Evolutionary conservation across 2,888 invertebrate genomes (phyloP).

Genomic region (Congeria kusceri): DNA sequence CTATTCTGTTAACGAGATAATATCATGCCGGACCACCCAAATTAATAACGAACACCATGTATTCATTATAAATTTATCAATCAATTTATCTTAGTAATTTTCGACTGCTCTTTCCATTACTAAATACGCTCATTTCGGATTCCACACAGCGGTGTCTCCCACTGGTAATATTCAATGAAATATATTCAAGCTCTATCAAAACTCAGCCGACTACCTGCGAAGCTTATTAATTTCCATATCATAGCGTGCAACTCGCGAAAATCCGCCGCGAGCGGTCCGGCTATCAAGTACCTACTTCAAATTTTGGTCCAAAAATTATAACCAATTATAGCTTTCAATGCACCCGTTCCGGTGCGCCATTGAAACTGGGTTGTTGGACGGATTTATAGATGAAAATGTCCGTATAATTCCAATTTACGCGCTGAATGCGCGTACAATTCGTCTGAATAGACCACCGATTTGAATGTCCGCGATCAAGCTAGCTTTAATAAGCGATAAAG

Average conservation of each 20-base stretch:
- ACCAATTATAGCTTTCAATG: constrained; percentile 17
- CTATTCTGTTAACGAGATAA: too few relatives aligned
- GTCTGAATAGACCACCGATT: constrained; percentile 48
- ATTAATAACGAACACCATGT: too few relatives aligned
- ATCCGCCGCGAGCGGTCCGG: constrained; percentile 42
- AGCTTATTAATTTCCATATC: constrained; percentile 59
- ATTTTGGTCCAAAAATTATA: constrained; percentile 19
- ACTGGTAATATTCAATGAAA: too few relatives aligned
- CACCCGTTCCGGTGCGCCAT: constrained; percentile 38
- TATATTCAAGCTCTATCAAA: too few relatives aligned
- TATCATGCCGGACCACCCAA: too few relatives aligned
- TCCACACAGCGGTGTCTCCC: too few relatives aligned
- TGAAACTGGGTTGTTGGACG: constrained; percentile 34
- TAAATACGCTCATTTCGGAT: too few relatives aligned
- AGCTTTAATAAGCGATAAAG: constrained; percentile 26
- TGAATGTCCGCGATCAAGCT: constrained; percentile 46
- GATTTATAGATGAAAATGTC: constrained; percentile 58
- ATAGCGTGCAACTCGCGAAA: constrained; percentile 35
- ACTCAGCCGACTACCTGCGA: constrained; percentile 20
- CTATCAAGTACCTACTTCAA: constrained; percentile 39
- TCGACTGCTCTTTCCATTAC: too few relatives aligned
- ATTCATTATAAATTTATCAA: too few relatives aligned
- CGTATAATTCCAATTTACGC: constrained; percentile 62
- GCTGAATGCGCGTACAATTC: constrained; percentile 34
- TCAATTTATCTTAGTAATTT: too few relatives aligned